Conservation (phyloP, 2,888 invertebrate genomes). For the Alloplasta piceator region DNA sequence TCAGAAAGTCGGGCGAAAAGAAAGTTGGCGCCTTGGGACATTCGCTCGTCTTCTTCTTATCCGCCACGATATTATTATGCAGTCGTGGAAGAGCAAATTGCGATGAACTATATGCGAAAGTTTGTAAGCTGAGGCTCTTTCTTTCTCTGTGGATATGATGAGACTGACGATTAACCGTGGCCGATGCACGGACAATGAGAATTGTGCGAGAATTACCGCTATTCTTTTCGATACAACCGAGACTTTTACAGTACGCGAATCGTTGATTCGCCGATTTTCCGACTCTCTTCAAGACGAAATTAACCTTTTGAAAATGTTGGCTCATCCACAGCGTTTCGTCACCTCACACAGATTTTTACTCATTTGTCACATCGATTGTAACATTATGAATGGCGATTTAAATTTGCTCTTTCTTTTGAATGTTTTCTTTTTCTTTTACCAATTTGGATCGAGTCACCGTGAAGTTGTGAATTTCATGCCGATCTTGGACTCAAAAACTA, state of each 20-base stretch:
- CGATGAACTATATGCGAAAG: too few species aligned
- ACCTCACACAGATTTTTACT: background rate
- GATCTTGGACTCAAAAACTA: too few species aligned
- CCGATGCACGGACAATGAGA: conserved; percentile 80
- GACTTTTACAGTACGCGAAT: conserved; percentile 50
- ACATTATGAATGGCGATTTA: too few species aligned
- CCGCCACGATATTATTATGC: conserved; percentile 28
- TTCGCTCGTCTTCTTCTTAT: too few species aligned
- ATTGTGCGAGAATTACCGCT: conserved; percentile 80
- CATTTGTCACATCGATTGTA: background rate
- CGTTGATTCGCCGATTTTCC: conserved; percentile 53
- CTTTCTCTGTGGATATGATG: too few species aligned
- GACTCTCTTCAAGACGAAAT: conserved; percentile 67
- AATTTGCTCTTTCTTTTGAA: too few species aligned
- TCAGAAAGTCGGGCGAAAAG: conserved; percentile 69
- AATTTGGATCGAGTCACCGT: too few species aligned
- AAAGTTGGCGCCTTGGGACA: conserved; percentile 75
- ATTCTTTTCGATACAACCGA: conserved; percentile 71
- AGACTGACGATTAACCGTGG: conserved; percentile 80
- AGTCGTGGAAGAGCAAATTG: conserved; percentile 58
- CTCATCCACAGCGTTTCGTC: conserved; percentile 15
- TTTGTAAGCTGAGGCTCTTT: too few species aligned
- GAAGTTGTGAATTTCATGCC: too few species aligned
- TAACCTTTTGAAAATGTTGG: conserved; percentile 46
- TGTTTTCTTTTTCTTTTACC: too few species aligned